Conservation (phyloP, 2,888 invertebrate species). For the Camptogramma bilineatum region DNA sequence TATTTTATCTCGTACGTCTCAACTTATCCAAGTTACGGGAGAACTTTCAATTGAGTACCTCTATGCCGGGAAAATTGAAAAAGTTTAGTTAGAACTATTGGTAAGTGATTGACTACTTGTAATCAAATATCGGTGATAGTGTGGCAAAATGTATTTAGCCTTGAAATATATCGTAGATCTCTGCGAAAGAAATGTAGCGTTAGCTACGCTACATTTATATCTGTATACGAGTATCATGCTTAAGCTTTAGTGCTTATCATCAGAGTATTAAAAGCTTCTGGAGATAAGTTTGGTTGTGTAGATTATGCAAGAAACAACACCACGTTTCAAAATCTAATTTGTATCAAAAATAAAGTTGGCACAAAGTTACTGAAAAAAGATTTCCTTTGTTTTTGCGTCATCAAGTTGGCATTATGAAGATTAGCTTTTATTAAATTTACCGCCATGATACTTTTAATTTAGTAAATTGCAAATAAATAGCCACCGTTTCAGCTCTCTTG, state of each 20-base stretch:
- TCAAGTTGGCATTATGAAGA: constrained; percentile 52
- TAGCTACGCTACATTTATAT: too few relatives aligned
- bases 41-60: constrained; percentile 60
- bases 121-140: not conserved
- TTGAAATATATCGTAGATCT: not conserved
- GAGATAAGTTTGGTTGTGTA: constrained; percentile 40
- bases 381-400: constrained; percentile 46
- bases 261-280: not conserved
- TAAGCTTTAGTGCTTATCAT: not conserved
- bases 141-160: not conserved
- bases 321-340: constrained; percentile 9
- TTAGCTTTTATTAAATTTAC: constrained; percentile 43
- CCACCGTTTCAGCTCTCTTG: constrained; percentile 13
- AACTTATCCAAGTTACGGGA: constrained; percentile 49
- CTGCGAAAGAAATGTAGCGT: not conserved
- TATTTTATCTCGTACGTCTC: constrained; percentile 50
- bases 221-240: not conserved
- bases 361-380: constrained; percentile 41
- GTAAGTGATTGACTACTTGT: constrained; percentile 50
- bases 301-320: not conserved
- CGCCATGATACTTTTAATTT: constrained; percentile 38
- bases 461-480: constrained; percentile 33
- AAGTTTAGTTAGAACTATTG: constrained; percentile 56
- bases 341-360: constrained; percentile 12
- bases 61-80: constrained; percentile 52